These are phyloP conservation scores for Chrysomallon squamiferum DNA, from an alignment of 1,140 invertebrate genomes.

Conservation along the genomic window DNA sequence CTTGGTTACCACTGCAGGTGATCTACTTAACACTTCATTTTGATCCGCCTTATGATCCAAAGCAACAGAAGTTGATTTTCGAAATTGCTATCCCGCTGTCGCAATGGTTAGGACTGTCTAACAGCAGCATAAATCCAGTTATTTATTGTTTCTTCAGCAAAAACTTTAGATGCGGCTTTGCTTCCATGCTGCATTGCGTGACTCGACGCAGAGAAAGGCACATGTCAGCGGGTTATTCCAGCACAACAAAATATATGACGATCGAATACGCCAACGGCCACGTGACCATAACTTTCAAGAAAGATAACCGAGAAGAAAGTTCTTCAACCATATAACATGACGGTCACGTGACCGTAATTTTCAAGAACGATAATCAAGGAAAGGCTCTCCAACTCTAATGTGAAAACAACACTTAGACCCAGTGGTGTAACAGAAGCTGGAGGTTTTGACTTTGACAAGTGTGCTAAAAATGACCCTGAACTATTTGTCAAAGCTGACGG, in stretches of 20 bases:
- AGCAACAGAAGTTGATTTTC: conserved; percentile 71
- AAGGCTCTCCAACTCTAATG: too few relatives aligned
- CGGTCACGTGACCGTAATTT: too few relatives aligned
- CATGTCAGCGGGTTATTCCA: conserved; percentile 14
- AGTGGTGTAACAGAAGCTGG: too few relatives aligned
- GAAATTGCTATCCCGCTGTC: conserved; percentile 85
- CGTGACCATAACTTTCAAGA: conserved; percentile 17
- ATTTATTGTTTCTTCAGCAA: conserved; percentile 98
- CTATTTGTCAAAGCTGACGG: too few relatives aligned
- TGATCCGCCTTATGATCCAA: conserved; percentile 9
- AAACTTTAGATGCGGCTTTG: conserved; percentile 90
- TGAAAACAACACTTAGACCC: too few relatives aligned
- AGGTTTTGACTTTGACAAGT: too few relatives aligned
- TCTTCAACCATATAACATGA: too few relatives aligned
- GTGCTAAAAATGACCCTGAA: too few relatives aligned
- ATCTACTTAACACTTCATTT: conserved; percentile 37
- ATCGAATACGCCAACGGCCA: conserved; percentile 34
- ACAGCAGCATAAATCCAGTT: conserved; percentile 96
- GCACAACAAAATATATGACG: conserved; percentile 30
- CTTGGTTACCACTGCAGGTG: conserved; percentile 91
- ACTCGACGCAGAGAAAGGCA: conserved; percentile 4
- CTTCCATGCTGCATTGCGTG: conserved; percentile 32
- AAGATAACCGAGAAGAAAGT: too few relatives aligned
- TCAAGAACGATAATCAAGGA: too few relatives aligned
- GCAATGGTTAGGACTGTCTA: conserved; percentile 94